A percentile compares a stretch with the other conserved stretches of the same genome.
Evolutionary conservation across 2,797 vertebrate species (phyloP).

Genomic region (Sebastes steindachneri): DNA sequence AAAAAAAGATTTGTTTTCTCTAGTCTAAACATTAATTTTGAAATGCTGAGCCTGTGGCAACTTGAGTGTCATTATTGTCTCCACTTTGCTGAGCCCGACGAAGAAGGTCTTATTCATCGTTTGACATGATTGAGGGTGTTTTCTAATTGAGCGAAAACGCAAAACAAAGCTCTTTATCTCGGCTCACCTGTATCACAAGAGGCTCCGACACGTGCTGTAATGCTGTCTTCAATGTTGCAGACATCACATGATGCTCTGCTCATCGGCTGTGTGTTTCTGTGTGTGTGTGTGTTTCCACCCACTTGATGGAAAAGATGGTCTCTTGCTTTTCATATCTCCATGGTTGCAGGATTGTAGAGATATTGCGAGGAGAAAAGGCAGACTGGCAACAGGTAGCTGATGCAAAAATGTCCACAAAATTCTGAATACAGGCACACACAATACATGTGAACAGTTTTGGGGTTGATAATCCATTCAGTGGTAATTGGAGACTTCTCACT

Average conservation of each 20-base stretch:
- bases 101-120: slow-evolving; percentile 12
- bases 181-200: slow-evolving; percentile 42
- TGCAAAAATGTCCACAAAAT: slow-evolving; percentile 47
- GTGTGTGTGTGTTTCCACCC: slow-evolving; percentile 52
- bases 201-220: slow-evolving; percentile 45
- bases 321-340: slow-evolving; percentile 74
- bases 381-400: slow-evolving; percentile 70
- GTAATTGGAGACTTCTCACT: slow-evolving; percentile 30
- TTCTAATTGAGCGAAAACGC: slow-evolving; percentile 10
- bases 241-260: slow-evolving; percentile 56
- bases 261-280: not conserved
- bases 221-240: slow-evolving; percentile 55
- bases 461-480: slow-evolving; percentile 48
- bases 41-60: slow-evolving; percentile 47
- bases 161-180: slow-evolving; percentile 6
- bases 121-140: slow-evolving; percentile 15
- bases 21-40: slow-evolving; percentile 51
- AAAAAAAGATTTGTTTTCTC: slow-evolving; percentile 48
- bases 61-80: slow-evolving; percentile 29
- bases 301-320: slow-evolving; percentile 62
- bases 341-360: slow-evolving; percentile 72
- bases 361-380: slow-evolving; percentile 46
- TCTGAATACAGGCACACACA: not conserved
- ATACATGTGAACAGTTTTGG: slow-evolving; percentile 19
- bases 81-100: slow-evolving; percentile 18